These are phyloP conservation scores for Synanthedon vespiformis DNA, from an alignment of 2,888 invertebrate species.

Conservation along the genomic window DNA sequence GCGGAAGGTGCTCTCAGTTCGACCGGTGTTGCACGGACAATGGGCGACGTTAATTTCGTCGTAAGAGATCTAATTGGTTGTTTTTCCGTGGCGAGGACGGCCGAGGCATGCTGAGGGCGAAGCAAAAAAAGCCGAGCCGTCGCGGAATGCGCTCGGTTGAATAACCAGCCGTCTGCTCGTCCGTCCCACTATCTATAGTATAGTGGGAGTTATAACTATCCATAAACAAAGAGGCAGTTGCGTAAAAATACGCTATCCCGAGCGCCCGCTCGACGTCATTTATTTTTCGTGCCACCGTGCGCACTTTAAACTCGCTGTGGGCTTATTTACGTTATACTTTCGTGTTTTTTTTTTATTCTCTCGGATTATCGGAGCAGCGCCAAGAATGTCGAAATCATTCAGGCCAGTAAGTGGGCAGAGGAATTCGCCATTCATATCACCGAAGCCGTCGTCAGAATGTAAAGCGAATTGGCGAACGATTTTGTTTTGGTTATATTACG, in stretches of 20 bases:
- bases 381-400: slow-evolving; percentile 71
- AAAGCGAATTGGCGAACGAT: slow-evolving; percentile 4
- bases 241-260: slow-evolving; percentile 65
- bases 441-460: slow-evolving; percentile 38
- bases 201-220: too few relatives aligned
- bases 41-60: slow-evolving; percentile 50
- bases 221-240: slow-evolving; percentile 59
- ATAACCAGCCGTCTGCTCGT: slow-evolving; percentile 60
- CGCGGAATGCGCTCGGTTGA: slow-evolving; percentile 67
- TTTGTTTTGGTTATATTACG: too few relatives aligned
- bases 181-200: slow-evolving; percentile 13
- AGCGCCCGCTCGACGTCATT: slow-evolving; percentile 46
- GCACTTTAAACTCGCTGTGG: slow-evolving; percentile 42
- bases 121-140: slow-evolving; percentile 60
- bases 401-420: slow-evolving; percentile 66
- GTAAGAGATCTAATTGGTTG: slow-evolving; percentile 62
- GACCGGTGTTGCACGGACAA: slow-evolving; percentile 23
- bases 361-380: slow-evolving; percentile 61
- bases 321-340: slow-evolving; percentile 59
- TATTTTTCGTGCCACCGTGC: slow-evolving; percentile 50
- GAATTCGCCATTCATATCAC: slow-evolving; percentile 66
- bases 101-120: slow-evolving; percentile 24
- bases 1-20: neutral
- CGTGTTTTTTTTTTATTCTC: slow-evolving; percentile 50
- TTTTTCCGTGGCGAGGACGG: slow-evolving; percentile 19